These are phyloP conservation scores for Sacculina carcini DNA, from an alignment of 2,888 invertebrate species.

Conservation along the genomic window DNA sequence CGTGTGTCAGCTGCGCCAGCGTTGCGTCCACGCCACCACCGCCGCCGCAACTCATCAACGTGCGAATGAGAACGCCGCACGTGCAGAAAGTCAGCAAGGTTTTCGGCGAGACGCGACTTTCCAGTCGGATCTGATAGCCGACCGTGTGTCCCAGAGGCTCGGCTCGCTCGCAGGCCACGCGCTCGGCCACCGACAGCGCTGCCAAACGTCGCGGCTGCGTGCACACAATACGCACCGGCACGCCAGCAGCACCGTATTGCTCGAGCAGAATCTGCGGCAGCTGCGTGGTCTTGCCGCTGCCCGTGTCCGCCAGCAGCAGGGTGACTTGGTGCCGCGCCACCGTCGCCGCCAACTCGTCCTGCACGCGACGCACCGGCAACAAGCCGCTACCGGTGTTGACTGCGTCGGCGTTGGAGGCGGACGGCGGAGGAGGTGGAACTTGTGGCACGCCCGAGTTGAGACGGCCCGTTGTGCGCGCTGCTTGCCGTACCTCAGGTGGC, in stretches of 20 bases:
- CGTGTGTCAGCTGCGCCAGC: slow-evolving; percentile 44
- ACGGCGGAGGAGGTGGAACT: slow-evolving; percentile 28
- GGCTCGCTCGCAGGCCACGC: slow-evolving; percentile 50
- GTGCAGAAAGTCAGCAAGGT: slow-evolving; percentile 71
- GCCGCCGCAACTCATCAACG: slow-evolving; percentile 59
- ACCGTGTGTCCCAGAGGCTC: slow-evolving; percentile 33
- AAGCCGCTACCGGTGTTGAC: slow-evolving; percentile 19
- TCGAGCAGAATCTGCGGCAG: slow-evolving; percentile 78
- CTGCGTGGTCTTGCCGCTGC: slow-evolving; percentile 74
- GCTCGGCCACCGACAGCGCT: slow-evolving; percentile 62
- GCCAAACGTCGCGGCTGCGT: slow-evolving; percentile 79
- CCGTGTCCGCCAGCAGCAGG: slow-evolving; percentile 38
- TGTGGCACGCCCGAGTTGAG: slow-evolving; percentile 40
- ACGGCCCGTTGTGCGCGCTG: slow-evolving; percentile 32
- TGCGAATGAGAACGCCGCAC: slow-evolving; percentile 64
- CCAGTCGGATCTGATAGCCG: slow-evolving; percentile 73
- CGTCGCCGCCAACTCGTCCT: slow-evolving; percentile 35
- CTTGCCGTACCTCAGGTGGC: slow-evolving; percentile 20
- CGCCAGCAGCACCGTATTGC: slow-evolving; percentile 30
- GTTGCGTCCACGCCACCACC: slow-evolving; percentile 35
- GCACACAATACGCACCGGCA: slow-evolving; percentile 57
- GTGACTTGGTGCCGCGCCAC: slow-evolving; percentile 36
- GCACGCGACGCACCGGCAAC: slow-evolving; percentile 39
- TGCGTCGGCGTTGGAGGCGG: slow-evolving; percentile 28
- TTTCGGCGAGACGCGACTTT: slow-evolving; percentile 49